Conservation (phyloP, 2,113 vertebrate genomes). For the Bubo scandiacus region DNA sequence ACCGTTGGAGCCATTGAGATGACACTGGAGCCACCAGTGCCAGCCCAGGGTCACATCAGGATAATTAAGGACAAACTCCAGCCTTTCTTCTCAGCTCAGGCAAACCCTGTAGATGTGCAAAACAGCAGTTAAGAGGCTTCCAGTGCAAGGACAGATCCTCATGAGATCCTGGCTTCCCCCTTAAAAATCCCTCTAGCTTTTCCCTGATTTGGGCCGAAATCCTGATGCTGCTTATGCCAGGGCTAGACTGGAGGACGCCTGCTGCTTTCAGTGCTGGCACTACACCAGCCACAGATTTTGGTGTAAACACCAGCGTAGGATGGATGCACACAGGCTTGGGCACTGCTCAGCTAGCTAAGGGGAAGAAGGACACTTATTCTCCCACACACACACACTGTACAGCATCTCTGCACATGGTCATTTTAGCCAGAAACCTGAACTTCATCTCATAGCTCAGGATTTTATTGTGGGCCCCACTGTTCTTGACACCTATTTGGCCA, state of each 20-base stretch:
- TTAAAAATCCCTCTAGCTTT: neutral
- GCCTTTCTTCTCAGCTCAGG: neutral
- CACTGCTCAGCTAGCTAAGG: neutral
- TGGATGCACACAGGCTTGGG: neutral
- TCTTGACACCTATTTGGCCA: neutral
- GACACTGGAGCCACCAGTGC: neutral
- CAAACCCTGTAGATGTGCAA: neutral
- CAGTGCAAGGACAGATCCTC: neutral
- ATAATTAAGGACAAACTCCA: neutral
- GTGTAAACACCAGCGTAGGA: accelerated
- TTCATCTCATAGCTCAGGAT: neutral
- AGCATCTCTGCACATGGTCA: neutral
- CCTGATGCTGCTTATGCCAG: neutral
- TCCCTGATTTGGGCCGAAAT: neutral
- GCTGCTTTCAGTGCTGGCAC: neutral
- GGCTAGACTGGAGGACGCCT: neutral
- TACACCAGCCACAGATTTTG: accelerated
- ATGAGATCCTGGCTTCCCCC: neutral
- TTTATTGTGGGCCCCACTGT: accelerated
- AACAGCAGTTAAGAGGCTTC: neutral
- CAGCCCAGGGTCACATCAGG: neutral
- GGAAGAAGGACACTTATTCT: neutral
- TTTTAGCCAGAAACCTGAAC: neutral
- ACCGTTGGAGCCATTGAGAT: neutral
- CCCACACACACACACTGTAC: accelerated